These are phyloP conservation scores for Otis tarda DNA, from an alignment of 2,113 vertebrate genomes.

Conservation along the genomic window DNA sequence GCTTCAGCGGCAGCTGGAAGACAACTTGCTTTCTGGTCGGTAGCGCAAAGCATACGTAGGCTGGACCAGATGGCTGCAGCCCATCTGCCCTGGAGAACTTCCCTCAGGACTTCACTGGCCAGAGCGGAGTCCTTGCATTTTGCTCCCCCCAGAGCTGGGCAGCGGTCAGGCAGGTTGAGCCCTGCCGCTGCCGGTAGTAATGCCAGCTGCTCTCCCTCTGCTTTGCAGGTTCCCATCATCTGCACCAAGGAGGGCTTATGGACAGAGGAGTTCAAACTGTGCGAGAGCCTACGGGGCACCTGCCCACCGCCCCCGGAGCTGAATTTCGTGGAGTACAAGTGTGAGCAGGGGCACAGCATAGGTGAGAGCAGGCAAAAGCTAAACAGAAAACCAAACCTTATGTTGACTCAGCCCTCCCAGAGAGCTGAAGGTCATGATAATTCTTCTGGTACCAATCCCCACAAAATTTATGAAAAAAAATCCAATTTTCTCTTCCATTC, in stretches of 20 bases:
- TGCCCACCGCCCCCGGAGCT: constrained; percentile 78
- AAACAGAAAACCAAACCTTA: not conserved
- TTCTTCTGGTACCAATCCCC: not conserved
- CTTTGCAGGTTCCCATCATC: constrained; percentile 78
- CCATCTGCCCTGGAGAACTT: not conserved
- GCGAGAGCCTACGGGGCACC: constrained; percentile 81
- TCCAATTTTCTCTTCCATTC: not conserved
- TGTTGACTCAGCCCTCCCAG: not conserved
- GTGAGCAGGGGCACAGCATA: constrained; percentile 82
- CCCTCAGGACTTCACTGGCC: not conserved
- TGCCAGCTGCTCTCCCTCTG: not conserved
- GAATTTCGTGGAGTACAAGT: constrained; percentile 89
- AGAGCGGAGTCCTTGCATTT: not conserved
- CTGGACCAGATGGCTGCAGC: not conserved
- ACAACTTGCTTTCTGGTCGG: not conserved
- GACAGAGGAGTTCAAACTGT: constrained; percentile 88
- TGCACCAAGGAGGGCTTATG: constrained; percentile 90
- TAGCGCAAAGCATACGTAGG: not conserved
- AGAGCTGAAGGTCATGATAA: not conserved
- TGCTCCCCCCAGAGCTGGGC: rapidly evolving
- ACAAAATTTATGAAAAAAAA: not conserved
- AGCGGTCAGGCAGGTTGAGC: not conserved
- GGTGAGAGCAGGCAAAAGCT: constrained; percentile 72
- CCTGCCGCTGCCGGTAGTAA: not conserved
- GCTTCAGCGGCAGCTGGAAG: not conserved